Conservation (phyloP, 2,888 invertebrate species). For the Bimastos eiseni region DNA sequence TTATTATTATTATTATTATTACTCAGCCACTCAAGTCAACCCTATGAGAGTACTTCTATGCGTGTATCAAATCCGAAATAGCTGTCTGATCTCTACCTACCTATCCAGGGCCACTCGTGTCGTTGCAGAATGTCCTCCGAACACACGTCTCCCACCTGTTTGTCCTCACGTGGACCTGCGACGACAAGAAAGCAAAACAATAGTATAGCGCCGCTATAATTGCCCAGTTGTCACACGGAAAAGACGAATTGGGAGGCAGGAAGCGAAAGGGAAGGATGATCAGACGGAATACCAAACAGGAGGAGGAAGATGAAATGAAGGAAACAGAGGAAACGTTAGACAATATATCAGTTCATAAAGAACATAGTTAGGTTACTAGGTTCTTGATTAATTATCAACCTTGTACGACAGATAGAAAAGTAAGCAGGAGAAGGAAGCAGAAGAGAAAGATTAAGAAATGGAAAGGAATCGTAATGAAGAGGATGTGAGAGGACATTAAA, state of each 20-base stretch:
- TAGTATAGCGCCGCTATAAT: not conserved
- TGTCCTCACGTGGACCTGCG: conserved; percentile 25
- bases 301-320: too few species aligned
- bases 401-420: too few species aligned
- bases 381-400: too few species aligned
- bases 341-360: too few species aligned
- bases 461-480: too few species aligned
- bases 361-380: too few species aligned
- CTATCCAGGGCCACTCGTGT: conserved; percentile 32
- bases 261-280: not conserved
- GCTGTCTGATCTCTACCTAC: not conserved
- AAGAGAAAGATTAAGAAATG: too few species aligned
- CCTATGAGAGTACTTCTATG: too few species aligned
- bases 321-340: not conserved
- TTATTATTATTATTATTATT: too few species aligned
- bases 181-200: not conserved
- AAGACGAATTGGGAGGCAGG: not conserved
- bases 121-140: conserved; percentile 22
- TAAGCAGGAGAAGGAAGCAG: too few species aligned
- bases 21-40: too few species aligned
- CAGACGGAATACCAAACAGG: too few species aligned
- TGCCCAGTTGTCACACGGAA: not conserved
- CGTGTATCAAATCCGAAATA: not conserved
- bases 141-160: conserved; percentile 19
- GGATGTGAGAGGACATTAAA: not conserved